Evolutionary conservation across 1,140 invertebrate genomes (phyloP).

Genomic region (Lordiphosa mommai): DNA sequence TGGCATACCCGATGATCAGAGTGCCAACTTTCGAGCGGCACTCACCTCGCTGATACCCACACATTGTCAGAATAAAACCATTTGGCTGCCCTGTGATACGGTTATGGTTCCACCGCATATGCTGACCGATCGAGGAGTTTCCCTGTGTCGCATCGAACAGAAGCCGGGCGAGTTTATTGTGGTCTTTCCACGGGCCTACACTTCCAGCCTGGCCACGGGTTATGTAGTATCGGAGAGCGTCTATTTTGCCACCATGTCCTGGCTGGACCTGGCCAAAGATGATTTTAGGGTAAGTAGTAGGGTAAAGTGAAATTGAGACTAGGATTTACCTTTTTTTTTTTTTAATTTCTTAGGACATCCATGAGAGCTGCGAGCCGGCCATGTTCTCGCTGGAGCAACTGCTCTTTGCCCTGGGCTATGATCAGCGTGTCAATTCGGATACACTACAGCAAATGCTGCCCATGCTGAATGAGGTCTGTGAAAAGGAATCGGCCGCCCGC

Average conservation of each 20-base stretch:
- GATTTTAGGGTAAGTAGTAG: constrained; percentile 85
- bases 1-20: constrained; percentile 89
- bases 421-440: constrained; percentile 84
- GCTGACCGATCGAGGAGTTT: constrained; percentile 88
- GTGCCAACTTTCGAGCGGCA: constrained; percentile 86
- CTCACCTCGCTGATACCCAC: constrained; percentile 89
- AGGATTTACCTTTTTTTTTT: neutral
- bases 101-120: constrained; percentile 94
- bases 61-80: constrained; percentile 89
- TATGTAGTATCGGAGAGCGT: constrained; percentile 96
- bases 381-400: constrained; percentile 94
- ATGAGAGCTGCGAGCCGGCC: constrained; percentile 92
- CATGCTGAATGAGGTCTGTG: constrained; percentile 80
- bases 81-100: constrained; percentile 96
- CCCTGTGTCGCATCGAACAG: constrained; percentile 90
- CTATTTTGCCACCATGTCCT: constrained; percentile 92
- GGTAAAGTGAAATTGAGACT: constrained; percentile 2
- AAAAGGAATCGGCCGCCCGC: constrained; percentile 79
- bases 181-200: constrained; percentile 94
- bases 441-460: constrained; percentile 84
- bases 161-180: constrained; percentile 94
- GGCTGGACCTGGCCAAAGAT: constrained; percentile 87
- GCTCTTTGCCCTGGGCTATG: constrained; percentile 88
- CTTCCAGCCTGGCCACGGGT: constrained; percentile 93
- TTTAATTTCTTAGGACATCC: constrained; percentile 84